A percentile compares a stretch with the other conserved stretches of the same genome.
phyloP scores from a whole-genome alignment of 2,113 vertebrate genomes.

The Eulemur rufifrons region DNA sequence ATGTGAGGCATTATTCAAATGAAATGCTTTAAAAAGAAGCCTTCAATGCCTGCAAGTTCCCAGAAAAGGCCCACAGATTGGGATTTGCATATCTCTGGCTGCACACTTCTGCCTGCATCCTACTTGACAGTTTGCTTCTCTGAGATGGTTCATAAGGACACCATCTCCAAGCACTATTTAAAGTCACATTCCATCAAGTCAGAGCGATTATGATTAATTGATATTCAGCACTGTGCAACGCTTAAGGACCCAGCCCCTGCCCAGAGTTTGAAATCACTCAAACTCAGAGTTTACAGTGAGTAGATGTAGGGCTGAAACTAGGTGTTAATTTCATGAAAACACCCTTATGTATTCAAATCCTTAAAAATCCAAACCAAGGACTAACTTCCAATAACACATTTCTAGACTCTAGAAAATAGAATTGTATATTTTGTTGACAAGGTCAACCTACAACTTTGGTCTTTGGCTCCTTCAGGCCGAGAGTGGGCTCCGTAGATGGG shows the following conservation, averaged over 20 bases:
- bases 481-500: not conserved
- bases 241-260: slow-evolving; percentile 16
- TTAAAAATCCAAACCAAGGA: slow-evolving; percentile 6
- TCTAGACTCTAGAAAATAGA: not conserved
- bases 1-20: slow-evolving; percentile 41
- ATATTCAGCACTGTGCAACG: not conserved
- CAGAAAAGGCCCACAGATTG: slow-evolving; percentile 45
- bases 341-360: not conserved
- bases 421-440: not conserved
- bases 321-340: slow-evolving; percentile 14
- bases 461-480: not conserved
- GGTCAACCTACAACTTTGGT: not conserved
- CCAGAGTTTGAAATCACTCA: slow-evolving; percentile 38
- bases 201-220: slow-evolving; percentile 44
- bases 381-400: not conserved
- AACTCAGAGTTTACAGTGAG: not conserved
- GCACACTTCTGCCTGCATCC: not conserved
- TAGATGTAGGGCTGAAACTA: not conserved
- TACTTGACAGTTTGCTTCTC: slow-evolving; percentile 46
- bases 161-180: slow-evolving; percentile 51
- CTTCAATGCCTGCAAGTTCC: not conserved
- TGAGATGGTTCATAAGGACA: slow-evolving; percentile 47
- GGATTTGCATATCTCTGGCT: slow-evolving; percentile 32
- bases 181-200: slow-evolving; percentile 42
- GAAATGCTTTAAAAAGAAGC: slow-evolving; percentile 42